These are phyloP conservation scores for Apis laboriosa DNA, from an alignment of 1,140 invertebrate genomes.

Conservation along the genomic window DNA sequence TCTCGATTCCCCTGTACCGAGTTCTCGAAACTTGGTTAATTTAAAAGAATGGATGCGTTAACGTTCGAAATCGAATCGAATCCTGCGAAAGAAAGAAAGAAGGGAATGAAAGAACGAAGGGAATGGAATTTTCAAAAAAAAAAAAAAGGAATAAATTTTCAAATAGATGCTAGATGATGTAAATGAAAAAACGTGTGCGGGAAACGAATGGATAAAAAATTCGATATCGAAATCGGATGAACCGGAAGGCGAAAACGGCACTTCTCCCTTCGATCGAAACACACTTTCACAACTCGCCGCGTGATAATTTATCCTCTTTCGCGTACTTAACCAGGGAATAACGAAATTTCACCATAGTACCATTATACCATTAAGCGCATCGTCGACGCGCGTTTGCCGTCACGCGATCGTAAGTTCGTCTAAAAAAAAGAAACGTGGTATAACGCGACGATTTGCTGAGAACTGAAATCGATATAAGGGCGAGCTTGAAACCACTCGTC, in stretches of 20 bases:
- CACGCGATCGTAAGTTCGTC: conserved; percentile 70
- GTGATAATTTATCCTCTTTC: conserved; percentile 56
- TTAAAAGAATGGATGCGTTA: not conserved
- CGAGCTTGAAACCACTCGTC: conserved; percentile 57
- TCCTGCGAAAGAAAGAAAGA: not conserved
- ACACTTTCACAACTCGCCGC: not conserved
- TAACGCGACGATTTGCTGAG: conserved; percentile 70
- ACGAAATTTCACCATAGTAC: conserved; percentile 68
- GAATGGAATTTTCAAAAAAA: too few relatives aligned
- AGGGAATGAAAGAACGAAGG: not conserved
- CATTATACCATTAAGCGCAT: conserved; percentile 74
- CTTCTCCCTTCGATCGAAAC: not conserved
- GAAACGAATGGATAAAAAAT: not conserved
- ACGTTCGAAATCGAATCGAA: conserved; percentile 6
- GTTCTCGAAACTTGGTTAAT: not conserved
- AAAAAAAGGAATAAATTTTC: too few relatives aligned
- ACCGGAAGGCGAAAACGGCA: not conserved
- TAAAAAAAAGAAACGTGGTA: conserved; percentile 49
- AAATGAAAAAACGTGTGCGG: too few relatives aligned
- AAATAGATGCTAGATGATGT: too few relatives aligned
- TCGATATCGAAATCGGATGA: not conserved
- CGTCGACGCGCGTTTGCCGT: conserved; percentile 71
- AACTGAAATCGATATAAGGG: conserved; percentile 69
- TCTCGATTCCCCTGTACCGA: not conserved
- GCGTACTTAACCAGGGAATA: conserved; percentile 15